Base-by-base conservation (phyloP, 2,797 vertebrate genomes). In the Sphaeramia orbicularis region DNA sequence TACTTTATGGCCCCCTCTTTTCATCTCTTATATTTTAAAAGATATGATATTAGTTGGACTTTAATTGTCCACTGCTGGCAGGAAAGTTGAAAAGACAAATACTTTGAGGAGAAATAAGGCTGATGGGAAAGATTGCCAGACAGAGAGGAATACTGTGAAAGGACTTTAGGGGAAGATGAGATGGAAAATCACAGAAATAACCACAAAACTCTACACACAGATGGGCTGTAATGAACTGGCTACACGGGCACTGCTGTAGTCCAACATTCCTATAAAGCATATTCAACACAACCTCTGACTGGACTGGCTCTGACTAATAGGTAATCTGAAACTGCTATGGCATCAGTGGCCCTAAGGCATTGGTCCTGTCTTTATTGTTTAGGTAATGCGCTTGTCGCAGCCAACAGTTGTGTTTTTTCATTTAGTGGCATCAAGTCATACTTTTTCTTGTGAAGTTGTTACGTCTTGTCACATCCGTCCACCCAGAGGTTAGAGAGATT, bases 11-110 rank as follows among this genome's bases (percentile, higher is more conserved):
- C 40, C 63, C 63, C 59, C 24, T 38, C 6, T 41, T 16, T 16
- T 48, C 24, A 21, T 57, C 30, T 30, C 10, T 15, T 41, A 18
- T 41, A 13, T 40, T 51, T 38, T 36, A 61, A 80, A 36, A 32
- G 43, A 78, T 18, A 41, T 70, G 60, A 51, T 51, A 75, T 69
- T 63, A 67, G 54, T 27, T 15, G 49, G 41, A 57, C 57, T 75
- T 75, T 80, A 82, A 75, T 74, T 76, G 71, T 71, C 11, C 19
- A 42, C 51, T 7, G 58, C 63, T 36, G 7, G 40, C 48, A 27
- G 74, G 56, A 40, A 42, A 65, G 56, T 75, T 62, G 61, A 80
- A 59, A 3, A 35, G 63, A 54, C 35, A 6, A 42, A n/a, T n/a
- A n/a, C n/a, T n/a, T n/a, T n/a, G n/a, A n/a, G n/a, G n/a, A n/a